A percentile compares a stretch with the other conserved stretches of the same genome.
These are phyloP conservation scores for Acanthococcus lagerstroemiae DNA, from an alignment of 2,888 invertebrate species.

Conservation along the genomic window DNA sequence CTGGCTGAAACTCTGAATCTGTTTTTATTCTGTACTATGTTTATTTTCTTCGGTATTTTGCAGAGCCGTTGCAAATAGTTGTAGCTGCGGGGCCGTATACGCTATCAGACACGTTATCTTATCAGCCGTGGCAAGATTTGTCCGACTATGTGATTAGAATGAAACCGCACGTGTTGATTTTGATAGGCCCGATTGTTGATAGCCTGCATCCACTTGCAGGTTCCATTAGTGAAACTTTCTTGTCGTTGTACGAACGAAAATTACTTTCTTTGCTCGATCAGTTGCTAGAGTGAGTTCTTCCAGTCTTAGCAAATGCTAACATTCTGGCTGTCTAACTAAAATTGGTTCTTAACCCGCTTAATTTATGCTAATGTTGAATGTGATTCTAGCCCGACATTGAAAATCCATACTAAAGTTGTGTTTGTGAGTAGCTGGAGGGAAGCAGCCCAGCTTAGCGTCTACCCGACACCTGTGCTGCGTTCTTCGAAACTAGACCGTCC, in stretches of 20 bases:
- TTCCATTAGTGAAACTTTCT: conserved; percentile 56
- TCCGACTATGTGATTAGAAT: conserved; percentile 55
- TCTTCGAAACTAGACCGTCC: conserved; percentile 44
- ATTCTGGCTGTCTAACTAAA: too few relatives aligned
- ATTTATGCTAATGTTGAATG: too few relatives aligned
- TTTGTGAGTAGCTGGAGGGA: conserved; percentile 69
- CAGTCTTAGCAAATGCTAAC: too few relatives aligned
- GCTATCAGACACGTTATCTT: conserved; percentile 60
- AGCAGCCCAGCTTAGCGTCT: conserved; percentile 65
- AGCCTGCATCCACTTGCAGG: conserved; percentile 52
- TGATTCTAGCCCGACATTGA: conserved; percentile 38
- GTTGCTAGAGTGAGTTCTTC: not conserved
- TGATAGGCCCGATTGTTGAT: conserved; percentile 80
- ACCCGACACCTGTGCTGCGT: conserved; percentile 69
- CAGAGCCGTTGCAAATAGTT: conserved; percentile 55
- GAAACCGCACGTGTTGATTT: conserved; percentile 66
- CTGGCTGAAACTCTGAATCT: too few relatives aligned
- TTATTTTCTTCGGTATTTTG: not conserved
- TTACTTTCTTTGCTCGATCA: conserved; percentile 29
- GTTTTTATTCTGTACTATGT: not conserved
- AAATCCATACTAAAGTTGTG: conserved; percentile 57
- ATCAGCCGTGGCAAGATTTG: conserved; percentile 72
- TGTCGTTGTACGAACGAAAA: conserved; percentile 62
- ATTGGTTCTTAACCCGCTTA: too few relatives aligned
- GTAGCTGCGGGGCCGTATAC: conserved; percentile 79